phyloP scores from a whole-genome alignment of 2,797 vertebrate genomes.

The Myiotriccus ornatus region DNA sequence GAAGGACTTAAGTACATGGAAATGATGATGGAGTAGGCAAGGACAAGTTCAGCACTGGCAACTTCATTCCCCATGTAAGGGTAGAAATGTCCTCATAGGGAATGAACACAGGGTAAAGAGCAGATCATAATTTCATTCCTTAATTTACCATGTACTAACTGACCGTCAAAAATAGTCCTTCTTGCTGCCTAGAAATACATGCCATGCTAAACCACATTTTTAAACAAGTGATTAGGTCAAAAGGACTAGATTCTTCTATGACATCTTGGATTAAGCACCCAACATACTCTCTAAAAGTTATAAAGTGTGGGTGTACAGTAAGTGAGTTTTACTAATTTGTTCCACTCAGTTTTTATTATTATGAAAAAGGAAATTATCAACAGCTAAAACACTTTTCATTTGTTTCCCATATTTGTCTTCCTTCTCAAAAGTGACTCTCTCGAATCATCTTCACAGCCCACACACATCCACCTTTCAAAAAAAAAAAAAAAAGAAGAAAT shows the following conservation, averaged over 20 bases:
- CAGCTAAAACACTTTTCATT: not conserved
- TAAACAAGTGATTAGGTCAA: not conserved
- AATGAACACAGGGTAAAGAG: not conserved
- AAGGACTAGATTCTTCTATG: not conserved
- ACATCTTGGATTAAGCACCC: not conserved
- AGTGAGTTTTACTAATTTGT: conserved; percentile 37
- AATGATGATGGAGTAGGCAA: not conserved
- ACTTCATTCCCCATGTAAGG: not conserved
- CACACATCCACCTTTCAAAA: not conserved
- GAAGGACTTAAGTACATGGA: not conserved
- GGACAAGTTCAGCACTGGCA: not conserved
- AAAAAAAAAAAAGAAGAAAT: not conserved
- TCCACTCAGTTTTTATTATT: conserved; percentile 12
- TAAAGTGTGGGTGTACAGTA: not conserved
- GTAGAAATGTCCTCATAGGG: not conserved
- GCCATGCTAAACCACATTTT: not conserved
- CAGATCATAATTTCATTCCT: not conserved
- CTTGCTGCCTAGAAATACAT: not conserved
- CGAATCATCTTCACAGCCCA: conserved; percentile 4
- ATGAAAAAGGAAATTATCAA: conserved; percentile 25
- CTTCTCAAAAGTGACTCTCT: conserved; percentile 31
- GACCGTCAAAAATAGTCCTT: not conserved
- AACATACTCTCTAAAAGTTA: not conserved
- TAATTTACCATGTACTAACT: not conserved
- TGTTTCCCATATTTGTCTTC: conserved; percentile 17